Conservation (phyloP, 2,113 vertebrate species). For the Nicator chloris region DNA sequence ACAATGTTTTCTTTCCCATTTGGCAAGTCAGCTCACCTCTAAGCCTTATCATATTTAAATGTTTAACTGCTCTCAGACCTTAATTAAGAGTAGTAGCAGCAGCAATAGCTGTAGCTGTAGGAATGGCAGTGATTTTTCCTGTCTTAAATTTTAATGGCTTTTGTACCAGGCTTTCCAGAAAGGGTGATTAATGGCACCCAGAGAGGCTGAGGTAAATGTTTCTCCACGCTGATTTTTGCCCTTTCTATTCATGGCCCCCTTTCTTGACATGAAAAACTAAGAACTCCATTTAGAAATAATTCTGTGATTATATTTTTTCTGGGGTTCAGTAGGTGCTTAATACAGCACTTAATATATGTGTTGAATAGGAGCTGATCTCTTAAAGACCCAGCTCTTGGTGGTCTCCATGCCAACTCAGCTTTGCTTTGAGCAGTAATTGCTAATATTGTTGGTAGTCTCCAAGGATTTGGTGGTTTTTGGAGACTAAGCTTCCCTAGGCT, state of each 20-base stretch:
- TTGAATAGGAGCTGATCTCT: slow-evolving; percentile 19
- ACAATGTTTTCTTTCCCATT: slow-evolving; percentile 10
- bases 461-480: background rate
- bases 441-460: slow-evolving; percentile 21
- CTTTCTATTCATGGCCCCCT: slow-evolving; percentile 6
- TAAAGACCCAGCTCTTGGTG: slow-evolving; percentile 22
- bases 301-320: slow-evolving; percentile 14
- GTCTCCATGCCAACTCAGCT: slow-evolving; percentile 52
- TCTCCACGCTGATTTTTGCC: slow-evolving; percentile 17
- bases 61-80: slow-evolving; percentile 32
- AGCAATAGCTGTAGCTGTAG: slow-evolving; percentile 9
- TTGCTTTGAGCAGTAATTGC: slow-evolving; percentile 41
- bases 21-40: slow-evolving; percentile 10
- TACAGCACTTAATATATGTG: slow-evolving; percentile 24
- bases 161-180: slow-evolving; percentile 23
- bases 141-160: slow-evolving; percentile 58
- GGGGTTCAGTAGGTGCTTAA: slow-evolving; percentile 44
- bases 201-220: slow-evolving; percentile 49
- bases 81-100: slow-evolving; percentile 57
- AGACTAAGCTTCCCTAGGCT: slow-evolving; percentile 47
- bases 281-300: slow-evolving; percentile 51
- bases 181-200: slow-evolving; percentile 46
- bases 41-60: slow-evolving; percentile 33
- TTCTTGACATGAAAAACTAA: slow-evolving; percentile 11
- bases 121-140: slow-evolving; percentile 12